Evolutionary conservation across 2,888 invertebrate genomes (phyloP), one percentile per base, ranked within the genome.

Genomic region (Scaeva pyrastri): DNA sequence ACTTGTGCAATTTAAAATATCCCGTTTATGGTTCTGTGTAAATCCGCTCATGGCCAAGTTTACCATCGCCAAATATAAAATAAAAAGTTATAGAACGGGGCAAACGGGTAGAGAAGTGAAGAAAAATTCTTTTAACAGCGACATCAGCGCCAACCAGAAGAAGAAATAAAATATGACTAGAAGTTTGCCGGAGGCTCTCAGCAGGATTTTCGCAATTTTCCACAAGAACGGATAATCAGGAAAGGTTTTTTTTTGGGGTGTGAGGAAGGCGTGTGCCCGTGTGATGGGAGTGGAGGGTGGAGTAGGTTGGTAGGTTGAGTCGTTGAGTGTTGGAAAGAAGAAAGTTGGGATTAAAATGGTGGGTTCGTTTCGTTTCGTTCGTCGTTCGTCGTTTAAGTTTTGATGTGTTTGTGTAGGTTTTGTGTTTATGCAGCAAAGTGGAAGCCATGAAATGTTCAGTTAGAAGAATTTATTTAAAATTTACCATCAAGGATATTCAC

Each of bases 161-260:
- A 76, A 70, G 60, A 74, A 79, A 75, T 75, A 80, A 72, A 85
- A 76, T 72, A 68, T 85, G 76, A 80, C 72, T 85, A 80, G 73
- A 75, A 73, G 80, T 73, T 72, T 66, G 58, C 72, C 80, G 10
- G 52, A 60, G 75, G 72, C 75, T 48, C 26, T 36, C 41, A 31
- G 56, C 43, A 55, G 45, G 23, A 70, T 85, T 73, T 85, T 73
- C 55, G 41, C 68, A 79, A 79, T 84, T 85, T 85, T 73, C 75
- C 85, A 62, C 72, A 68, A 80, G 72, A 84, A 45, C 39, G 71
- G 62, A 52, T 71, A 64, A 48, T 74, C 36, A 36, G 23, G 45
- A 31, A 50, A 43, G 50, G 19, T 36, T 31, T 52, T 58, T 19
- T 36, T 55, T 55, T 43, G 16, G n/a, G n/a, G 5, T n/a, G 2